Percentiles rank a stretch among this genome's conserved stretches.
Evolutionary conservation across 2,797 vertebrate genomes (phyloP).

Genomic region (Harpagifer antarcticus): DNA sequence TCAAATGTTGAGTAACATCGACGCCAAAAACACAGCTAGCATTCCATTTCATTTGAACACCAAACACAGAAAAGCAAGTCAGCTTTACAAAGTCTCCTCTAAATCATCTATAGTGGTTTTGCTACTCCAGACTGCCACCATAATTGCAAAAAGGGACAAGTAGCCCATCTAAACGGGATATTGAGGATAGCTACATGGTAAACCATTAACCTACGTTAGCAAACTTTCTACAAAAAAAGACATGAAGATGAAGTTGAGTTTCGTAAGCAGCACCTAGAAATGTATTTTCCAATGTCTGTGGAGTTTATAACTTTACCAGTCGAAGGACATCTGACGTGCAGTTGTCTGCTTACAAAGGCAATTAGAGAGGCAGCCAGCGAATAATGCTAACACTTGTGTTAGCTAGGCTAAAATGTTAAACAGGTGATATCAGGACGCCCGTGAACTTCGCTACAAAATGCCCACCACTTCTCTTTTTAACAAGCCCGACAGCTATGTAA

Average conservation of each 20-base stretch:
- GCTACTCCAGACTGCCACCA: constrained; percentile 43
- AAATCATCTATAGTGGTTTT: constrained; percentile 28
- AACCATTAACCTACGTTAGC: constrained; percentile 1
- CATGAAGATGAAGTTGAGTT: accelerated
- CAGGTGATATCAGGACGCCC: not conserved
- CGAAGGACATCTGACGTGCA: constrained; percentile 6
- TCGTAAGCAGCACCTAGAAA: not conserved
- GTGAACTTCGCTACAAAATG: not conserved
- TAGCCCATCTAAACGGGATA: constrained; percentile 10
- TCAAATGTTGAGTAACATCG: not conserved
- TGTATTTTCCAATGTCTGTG: accelerated
- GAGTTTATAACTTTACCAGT: not conserved
- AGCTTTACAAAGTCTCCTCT: not conserved
- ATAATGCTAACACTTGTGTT: constrained; percentile 61
- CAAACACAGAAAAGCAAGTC: not conserved
- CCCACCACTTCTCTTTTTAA: not conserved
- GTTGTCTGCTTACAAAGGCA: constrained; percentile 74
- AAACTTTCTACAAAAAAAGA: not conserved
- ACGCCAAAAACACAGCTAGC: not conserved
- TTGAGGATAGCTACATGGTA: constrained; percentile 7
- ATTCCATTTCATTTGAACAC: not conserved
- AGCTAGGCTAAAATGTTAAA: constrained; percentile 42
- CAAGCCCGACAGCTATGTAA: accelerated
- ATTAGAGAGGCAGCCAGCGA: constrained; percentile 67
- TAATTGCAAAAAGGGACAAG: constrained; percentile 18